Conservation (phyloP, 2,113 vertebrate genomes). For the Onychorhynchus coronatus region DNA sequence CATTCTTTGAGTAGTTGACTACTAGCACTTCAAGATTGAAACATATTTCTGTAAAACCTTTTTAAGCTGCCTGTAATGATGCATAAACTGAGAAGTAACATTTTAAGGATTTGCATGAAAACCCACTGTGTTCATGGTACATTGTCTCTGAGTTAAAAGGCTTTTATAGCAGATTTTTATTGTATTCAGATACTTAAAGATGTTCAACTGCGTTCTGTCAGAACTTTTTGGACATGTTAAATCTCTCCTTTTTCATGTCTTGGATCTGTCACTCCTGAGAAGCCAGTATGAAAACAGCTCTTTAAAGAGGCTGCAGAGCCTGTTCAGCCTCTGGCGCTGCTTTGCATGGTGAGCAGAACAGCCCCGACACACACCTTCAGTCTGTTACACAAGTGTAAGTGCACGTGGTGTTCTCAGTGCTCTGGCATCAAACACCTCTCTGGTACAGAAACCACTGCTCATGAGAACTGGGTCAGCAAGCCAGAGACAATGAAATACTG, state of each 20-base stretch:
- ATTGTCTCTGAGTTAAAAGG: constrained; percentile 9
- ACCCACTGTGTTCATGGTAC: neutral
- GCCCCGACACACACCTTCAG: neutral
- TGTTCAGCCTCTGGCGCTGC: neutral
- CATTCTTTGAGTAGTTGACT: neutral
- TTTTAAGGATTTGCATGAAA: constrained; percentile 2
- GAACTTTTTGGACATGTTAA: neutral
- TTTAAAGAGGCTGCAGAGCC: neutral
- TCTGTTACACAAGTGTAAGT: neutral
- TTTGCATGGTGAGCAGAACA: neutral
- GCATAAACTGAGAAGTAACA: neutral
- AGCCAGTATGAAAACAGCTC: neutral
- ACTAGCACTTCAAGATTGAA: neutral
- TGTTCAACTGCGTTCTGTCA: neutral
- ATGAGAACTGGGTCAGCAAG: neutral
- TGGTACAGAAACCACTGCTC: neutral
- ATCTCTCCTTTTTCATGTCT: neutral
- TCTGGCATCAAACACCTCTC: neutral
- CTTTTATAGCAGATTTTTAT: constrained; percentile 10
- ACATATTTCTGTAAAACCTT: constrained; percentile 14
- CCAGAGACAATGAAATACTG: neutral
- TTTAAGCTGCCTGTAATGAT: constrained; percentile 2
- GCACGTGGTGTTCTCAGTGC: accelerated
- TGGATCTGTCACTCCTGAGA: neutral
- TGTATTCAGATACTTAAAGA: neutral